These are phyloP conservation scores for Drosophila atripex DNA, from an alignment of 2,888 invertebrate genomes.

Conservation along the genomic window DNA sequence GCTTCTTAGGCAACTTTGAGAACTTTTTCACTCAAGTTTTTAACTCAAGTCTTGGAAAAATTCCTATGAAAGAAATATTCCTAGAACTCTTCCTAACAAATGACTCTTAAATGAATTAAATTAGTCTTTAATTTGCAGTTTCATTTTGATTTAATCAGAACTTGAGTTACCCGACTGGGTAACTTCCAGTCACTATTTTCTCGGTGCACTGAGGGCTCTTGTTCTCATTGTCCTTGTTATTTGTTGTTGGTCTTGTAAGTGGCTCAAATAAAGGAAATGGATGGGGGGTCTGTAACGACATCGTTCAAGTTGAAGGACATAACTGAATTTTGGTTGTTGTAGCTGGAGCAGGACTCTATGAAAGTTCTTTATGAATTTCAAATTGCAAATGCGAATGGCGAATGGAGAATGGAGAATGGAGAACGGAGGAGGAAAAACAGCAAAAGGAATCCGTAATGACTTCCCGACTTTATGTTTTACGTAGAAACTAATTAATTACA, in stretches of 20 bases:
- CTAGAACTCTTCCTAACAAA: not conserved
- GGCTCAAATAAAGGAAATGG: constrained; percentile 38
- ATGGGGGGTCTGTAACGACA: constrained; percentile 28
- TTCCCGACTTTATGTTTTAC: constrained; percentile 33
- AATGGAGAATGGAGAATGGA: constrained; percentile 25
- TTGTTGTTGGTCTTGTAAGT: constrained; percentile 46
- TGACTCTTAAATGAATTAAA: not conserved
- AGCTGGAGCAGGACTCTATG: constrained; percentile 23
- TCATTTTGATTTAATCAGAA: constrained; percentile 5
- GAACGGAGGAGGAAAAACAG: constrained; percentile 13
- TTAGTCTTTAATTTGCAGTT: not conserved
- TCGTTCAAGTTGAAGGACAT: constrained; percentile 67
- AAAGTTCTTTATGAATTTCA: constrained; percentile 62
- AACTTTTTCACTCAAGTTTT: too few species aligned
- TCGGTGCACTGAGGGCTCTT: constrained; percentile 11
- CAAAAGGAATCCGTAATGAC: constrained; percentile 40
- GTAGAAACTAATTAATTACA: constrained; percentile 75
- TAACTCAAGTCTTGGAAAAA: too few species aligned
- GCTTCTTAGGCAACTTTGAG: too few species aligned
- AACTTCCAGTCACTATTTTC: constrained; percentile 15
- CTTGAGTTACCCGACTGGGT: not conserved
- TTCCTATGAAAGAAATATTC: not conserved
- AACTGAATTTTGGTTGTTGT: constrained; percentile 34
- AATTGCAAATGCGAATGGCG: constrained; percentile 51
- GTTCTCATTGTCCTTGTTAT: constrained; percentile 30